phyloP scores from a whole-genome alignment of 2,888 invertebrate genomes.

The Trichopria drosophilae region DNA sequence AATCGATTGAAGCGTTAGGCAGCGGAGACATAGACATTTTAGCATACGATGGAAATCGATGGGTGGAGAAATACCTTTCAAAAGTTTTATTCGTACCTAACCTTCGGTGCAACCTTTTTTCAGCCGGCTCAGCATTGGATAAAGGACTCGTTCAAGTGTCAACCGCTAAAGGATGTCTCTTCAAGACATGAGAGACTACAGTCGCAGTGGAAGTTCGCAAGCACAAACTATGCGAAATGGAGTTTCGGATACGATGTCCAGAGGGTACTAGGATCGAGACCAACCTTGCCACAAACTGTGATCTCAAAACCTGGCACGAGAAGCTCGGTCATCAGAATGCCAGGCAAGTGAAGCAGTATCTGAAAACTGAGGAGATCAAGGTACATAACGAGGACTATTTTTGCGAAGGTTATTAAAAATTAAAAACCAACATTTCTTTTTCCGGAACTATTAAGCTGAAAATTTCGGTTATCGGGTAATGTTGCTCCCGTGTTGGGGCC shows the following conservation, averaged over 20 bases:
- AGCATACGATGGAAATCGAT: constrained; percentile 26
- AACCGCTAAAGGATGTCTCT: constrained; percentile 18
- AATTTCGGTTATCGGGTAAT: too few relatives aligned
- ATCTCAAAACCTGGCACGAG: constrained; percentile 25
- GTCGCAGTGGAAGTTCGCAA: constrained; percentile 26
- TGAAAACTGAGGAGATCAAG: constrained; percentile 21
- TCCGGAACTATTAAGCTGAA: too few relatives aligned
- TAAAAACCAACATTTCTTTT: too few relatives aligned
- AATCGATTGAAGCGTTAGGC: constrained; percentile 25
- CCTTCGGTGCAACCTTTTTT: too few relatives aligned
- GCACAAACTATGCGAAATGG: constrained; percentile 29
- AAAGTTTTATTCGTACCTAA: too few relatives aligned
- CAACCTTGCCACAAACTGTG: constrained; percentile 8
- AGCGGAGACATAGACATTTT: constrained; percentile 28
- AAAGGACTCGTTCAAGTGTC: too few relatives aligned
- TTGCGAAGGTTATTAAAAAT: too few relatives aligned
- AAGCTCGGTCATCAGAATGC: constrained; percentile 26
- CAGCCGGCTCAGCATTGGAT: too few relatives aligned
- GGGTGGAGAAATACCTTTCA: constrained; percentile 25
- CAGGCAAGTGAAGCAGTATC: constrained; percentile 19
- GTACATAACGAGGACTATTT: too few relatives aligned
- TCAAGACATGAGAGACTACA: constrained; percentile 9
- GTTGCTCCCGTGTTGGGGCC: too few relatives aligned
- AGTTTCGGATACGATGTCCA: constrained; percentile 13
- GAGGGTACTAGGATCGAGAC: constrained; percentile 3